phyloP scores from a whole-genome alignment of 2,113 vertebrate species.

The Galemys pyrenaicus region DNA sequence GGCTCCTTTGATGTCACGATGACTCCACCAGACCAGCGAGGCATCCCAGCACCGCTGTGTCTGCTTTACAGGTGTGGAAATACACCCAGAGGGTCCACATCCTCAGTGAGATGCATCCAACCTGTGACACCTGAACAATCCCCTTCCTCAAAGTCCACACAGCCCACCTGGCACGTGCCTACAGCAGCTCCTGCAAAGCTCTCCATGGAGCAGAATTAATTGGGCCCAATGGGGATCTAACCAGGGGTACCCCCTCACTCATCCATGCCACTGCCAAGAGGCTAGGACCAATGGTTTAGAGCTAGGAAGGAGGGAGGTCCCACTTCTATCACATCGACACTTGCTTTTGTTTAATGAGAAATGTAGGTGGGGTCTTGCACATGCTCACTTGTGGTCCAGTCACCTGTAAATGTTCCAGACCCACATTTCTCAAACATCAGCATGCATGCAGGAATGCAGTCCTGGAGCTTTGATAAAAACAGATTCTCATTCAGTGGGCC shows the following conservation, averaged over 20 bases:
- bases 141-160: background rate
- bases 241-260: background rate
- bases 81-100: background rate
- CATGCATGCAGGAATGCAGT: background rate
- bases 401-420: background rate
- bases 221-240: background rate
- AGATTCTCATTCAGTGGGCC: background rate
- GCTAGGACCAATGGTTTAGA: background rate
- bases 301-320: background rate
- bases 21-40: background rate
- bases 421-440: background rate
- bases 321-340: background rate
- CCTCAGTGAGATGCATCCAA: background rate
- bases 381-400: background rate
- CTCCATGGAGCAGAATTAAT: background rate
- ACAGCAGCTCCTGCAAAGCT: background rate
- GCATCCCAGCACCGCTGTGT: background rate
- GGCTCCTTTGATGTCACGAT: background rate
- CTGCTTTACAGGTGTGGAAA: background rate
- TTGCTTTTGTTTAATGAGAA: background rate
- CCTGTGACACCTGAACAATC: background rate
- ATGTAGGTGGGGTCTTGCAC: background rate
- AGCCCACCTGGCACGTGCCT: too few relatives aligned
- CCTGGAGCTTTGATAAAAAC: background rate
- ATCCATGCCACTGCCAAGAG: background rate